phyloP scores from a whole-genome alignment of 2,888 invertebrate genomes.

The Lissocephala sabroskyi region DNA sequence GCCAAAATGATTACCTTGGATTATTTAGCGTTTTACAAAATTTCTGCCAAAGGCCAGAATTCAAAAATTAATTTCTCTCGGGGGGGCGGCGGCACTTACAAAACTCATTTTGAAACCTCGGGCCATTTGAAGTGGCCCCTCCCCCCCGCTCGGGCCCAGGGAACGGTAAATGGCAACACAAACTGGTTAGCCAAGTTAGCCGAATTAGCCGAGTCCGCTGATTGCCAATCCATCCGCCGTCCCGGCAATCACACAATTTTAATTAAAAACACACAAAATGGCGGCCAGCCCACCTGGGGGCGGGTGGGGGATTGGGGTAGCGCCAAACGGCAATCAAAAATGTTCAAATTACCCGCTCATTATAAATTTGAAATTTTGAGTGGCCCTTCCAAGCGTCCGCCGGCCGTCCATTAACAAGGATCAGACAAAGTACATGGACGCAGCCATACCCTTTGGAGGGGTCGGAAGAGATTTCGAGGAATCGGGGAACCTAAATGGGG shows the following conservation, averaged over 20 bases:
- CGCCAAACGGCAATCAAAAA: constrained; percentile 32
- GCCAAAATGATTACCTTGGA: background rate
- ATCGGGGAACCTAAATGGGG: no score
- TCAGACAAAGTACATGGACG: no score
- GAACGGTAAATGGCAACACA: no score
- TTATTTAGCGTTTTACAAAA: no score
- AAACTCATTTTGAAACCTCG: constrained; percentile 37
- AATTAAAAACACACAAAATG: constrained; percentile 53
- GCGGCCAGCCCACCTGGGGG: constrained; percentile 26
- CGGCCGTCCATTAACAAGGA: no score
- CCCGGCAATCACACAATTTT: constrained; percentile 23
- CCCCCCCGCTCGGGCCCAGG: no score
- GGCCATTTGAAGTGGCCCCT: constrained; percentile 16
- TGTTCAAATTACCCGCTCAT: constrained; percentile 51
- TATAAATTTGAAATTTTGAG: constrained; percentile 54
- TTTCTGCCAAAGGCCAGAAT: no score
- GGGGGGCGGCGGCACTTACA: no score
- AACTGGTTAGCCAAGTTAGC: background rate
- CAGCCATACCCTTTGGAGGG: no score
- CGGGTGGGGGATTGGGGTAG: constrained; percentile 14
- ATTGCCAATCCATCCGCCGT: constrained; percentile 34
- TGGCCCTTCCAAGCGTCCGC: constrained; percentile 13
- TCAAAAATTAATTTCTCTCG: no score
- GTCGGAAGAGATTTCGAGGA: no score
- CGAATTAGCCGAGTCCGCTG: no score